Percentiles rank a stretch among this genome's conserved stretches.
phyloP scores from a whole-genome alignment of 2,888 invertebrate genomes.

The Xestia c-nigrum region DNA sequence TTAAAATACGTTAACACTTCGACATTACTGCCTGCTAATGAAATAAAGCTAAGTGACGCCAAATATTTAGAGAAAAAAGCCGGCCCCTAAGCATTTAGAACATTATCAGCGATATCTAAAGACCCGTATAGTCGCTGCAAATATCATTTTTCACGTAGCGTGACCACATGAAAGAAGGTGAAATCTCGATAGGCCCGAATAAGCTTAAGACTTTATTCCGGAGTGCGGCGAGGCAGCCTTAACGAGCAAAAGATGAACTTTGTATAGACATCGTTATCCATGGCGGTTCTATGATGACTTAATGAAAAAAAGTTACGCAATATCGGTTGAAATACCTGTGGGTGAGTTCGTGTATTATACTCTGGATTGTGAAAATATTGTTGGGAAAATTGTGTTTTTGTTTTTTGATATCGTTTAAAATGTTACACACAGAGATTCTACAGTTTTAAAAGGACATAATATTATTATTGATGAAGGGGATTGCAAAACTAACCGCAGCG shows the following conservation, averaged over 20 bases:
- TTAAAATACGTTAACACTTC: neutral
- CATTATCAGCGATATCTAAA: conserved; percentile 39
- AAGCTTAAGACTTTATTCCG: conserved; percentile 61
- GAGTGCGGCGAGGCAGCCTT: conserved; percentile 38
- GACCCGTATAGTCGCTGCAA: conserved; percentile 40
- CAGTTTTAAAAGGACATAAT: neutral
- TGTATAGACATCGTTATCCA: conserved; percentile 54
- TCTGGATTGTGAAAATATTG: neutral
- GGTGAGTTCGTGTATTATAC: neutral
- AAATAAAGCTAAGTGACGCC: neutral
- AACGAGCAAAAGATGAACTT: conserved; percentile 63
- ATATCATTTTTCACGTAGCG: conserved; percentile 67
- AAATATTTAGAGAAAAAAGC: neutral
- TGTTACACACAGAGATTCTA: neutral
- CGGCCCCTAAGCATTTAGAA: conserved; percentile 33
- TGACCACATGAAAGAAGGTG: conserved; percentile 68
- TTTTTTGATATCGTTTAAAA: neutral
- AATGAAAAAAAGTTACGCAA: conserved; percentile 49
- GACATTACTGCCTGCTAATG: neutral
- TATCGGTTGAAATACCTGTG: conserved; percentile 20
- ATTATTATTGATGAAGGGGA: neutral
- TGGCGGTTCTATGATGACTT: conserved; percentile 37
- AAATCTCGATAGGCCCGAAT: conserved; percentile 65
- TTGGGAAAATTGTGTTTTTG: too few relatives aligned
- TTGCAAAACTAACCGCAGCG: neutral